A percentile compares a stretch with the other conserved stretches of the same genome.
Conservation (phyloP, 1,140 invertebrate species). For the Oryctes rhinoceros region DNA sequence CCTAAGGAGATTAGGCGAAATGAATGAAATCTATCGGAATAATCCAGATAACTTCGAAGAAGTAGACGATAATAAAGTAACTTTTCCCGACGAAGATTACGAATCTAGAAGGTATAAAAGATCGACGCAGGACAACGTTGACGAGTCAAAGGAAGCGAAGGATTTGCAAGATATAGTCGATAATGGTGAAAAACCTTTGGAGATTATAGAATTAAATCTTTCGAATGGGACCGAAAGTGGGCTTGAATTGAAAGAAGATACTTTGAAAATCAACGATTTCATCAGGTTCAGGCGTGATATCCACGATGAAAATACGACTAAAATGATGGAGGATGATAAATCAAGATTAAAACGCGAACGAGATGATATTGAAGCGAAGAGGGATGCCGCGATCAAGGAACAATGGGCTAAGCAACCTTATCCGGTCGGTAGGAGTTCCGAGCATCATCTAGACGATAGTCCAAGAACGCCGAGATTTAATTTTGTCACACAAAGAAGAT, state of each 20-base stretch:
- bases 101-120: constrained; percentile 10
- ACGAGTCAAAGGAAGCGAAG: constrained; percentile 11
- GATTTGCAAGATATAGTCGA: constrained; percentile 24
- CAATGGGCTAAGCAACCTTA: constrained; percentile 57
- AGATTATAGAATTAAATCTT: constrained; percentile 46
- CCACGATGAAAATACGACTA: constrained; percentile 5
- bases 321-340: constrained; percentile 28
- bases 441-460: constrained; percentile 41
- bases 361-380: constrained; percentile 44
- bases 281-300: constrained; percentile 51
- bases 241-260: constrained; percentile 27
- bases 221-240: constrained; percentile 44
- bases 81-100: background rate
- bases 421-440: constrained; percentile 43
- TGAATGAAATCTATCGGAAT: constrained; percentile 28
- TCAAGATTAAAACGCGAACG: constrained; percentile 36
- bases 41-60: too few species aligned
- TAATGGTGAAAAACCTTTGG: constrained; percentile 49
- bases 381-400: constrained; percentile 51
- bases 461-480: constrained; percentile 52
- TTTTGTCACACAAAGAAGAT: constrained; percentile 55
- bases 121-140: constrained; percentile 4
- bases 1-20: constrained; percentile 23
- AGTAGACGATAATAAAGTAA: constrained; percentile 30
- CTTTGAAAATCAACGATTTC: constrained; percentile 55